Base-by-base conservation (phyloP, 2,113 vertebrate species). In the Haemorhous mexicanus region DNA sequence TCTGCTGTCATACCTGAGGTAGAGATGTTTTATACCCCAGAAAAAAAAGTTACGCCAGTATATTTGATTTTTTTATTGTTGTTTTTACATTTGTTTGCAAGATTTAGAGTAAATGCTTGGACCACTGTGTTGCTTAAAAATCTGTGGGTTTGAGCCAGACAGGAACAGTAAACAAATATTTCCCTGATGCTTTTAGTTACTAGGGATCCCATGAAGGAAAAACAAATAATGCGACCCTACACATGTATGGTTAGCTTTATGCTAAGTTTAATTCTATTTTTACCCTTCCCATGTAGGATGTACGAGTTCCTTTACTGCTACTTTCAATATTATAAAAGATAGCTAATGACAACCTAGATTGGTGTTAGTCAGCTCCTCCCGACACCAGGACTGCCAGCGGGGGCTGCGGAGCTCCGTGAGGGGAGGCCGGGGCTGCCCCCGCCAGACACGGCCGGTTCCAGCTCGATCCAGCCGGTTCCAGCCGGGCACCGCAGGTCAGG, bases 321-420 rank as follows among this genome's bases (percentile, higher is more conserved):
- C 41, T 76, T 80, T 30, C 41, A 76, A 2, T 64, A 39, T 39
- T 59, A 35, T 27, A 63, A 46, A 62, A 84, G 39, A 56, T 2
- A n/a, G 20, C 4, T 70, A 47, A 53, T 44, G 27, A 37, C 63
- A 70, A 19, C 20, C 16, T 50, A 16, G 27, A 21, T 22, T 46
- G 44, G 3, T n/a, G 7, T 37, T 46, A 59, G 16, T 43, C 33
- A 39, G 35, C 37, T 74, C 18, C n/a, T 44, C 46, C 66, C 23
- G 16, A 18, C 7, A 18, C 10, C 33, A 32, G 16, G 26, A 16
- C 0, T 2, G n/a, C 19, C n/a, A 14, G 35, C 0, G 0, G 10
- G 9, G 15, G 4, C 33, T n/a, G 13, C 4, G 2, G 27, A 4
- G 9, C 14, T 21, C 47, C 3, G 3, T 16, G 62, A 56, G 52